A percentile compares a stretch with the other conserved stretches of the same genome.
Conservation (phyloP, 1,140 invertebrate genomes). For the Galendromus occidentalis region DNA sequence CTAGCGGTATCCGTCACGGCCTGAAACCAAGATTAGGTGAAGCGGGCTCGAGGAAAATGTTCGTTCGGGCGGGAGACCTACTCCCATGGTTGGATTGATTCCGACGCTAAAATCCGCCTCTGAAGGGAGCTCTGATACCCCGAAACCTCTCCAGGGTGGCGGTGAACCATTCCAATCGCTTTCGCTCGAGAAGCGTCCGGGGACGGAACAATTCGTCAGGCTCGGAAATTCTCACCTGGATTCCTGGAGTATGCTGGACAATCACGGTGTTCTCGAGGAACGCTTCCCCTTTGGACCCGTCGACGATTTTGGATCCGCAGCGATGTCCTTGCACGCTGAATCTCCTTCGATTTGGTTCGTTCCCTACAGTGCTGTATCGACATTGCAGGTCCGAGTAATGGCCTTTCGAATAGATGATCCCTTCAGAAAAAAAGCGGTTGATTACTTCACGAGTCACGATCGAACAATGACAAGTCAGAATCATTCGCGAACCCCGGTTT, state of each 20-base stretch:
- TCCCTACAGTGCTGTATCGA: background rate
- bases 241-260: slow-evolving; percentile 47
- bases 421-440: background rate
- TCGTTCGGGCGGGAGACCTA: no score
- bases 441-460: background rate
- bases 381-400: slow-evolving; percentile 7
- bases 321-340: background rate
- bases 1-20: slow-evolving; percentile 3
- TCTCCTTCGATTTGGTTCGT: background rate
- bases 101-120: no score
- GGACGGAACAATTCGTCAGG: no score
- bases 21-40: background rate
- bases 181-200: no score
- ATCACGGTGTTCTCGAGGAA: slow-evolving; percentile 60
- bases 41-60: background rate
- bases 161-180: no score
- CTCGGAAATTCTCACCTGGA: slow-evolving; percentile 18
- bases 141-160: no score
- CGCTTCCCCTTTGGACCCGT: slow-evolving; percentile 35
- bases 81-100: no score
- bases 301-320: background rate
- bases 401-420: slow-evolving; percentile 3
- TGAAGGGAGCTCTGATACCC: no score
- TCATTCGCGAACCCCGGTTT: background rate
- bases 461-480: background rate